Conservation (phyloP, 2,113 vertebrate species). For the Sterna hirundo region DNA sequence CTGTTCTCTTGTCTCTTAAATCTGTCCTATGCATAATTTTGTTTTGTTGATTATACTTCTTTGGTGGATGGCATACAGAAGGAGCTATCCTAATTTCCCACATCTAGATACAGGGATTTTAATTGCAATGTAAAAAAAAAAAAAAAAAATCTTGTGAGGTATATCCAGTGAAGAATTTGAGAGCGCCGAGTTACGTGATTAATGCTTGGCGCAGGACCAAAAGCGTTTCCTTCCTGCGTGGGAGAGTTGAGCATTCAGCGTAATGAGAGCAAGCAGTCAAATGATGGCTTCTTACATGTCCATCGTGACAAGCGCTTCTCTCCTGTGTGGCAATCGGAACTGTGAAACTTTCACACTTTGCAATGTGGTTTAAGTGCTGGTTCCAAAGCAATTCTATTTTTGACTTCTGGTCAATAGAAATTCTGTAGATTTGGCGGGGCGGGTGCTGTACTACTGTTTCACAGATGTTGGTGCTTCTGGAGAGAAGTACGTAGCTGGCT, state of each 20-base stretch:
- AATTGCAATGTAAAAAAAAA: background rate
- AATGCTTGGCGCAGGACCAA: background rate
- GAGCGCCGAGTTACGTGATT: background rate
- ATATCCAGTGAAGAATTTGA: background rate
- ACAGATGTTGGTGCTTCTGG: background rate
- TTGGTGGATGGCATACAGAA: background rate
- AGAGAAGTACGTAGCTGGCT: background rate
- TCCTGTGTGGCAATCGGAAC: background rate
- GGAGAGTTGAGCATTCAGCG: background rate
- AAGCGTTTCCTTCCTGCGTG: background rate
- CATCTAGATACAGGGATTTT: background rate
- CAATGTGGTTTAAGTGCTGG: background rate
- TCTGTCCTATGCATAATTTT: background rate
- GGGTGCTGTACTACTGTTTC: background rate
- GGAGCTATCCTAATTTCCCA: background rate
- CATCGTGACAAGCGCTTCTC: background rate
- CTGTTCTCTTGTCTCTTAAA: background rate
- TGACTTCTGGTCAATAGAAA: background rate
- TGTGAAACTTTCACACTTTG: background rate
- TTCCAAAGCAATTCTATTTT: background rate
- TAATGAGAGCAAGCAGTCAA: background rate
- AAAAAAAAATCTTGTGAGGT: background rate
- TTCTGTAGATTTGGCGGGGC: background rate
- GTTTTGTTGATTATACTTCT: background rate
- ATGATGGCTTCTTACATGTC: background rate